Evolutionary conservation across 2,888 invertebrate species (phyloP).

Genomic region (Trachelus iudaicus): DNA sequence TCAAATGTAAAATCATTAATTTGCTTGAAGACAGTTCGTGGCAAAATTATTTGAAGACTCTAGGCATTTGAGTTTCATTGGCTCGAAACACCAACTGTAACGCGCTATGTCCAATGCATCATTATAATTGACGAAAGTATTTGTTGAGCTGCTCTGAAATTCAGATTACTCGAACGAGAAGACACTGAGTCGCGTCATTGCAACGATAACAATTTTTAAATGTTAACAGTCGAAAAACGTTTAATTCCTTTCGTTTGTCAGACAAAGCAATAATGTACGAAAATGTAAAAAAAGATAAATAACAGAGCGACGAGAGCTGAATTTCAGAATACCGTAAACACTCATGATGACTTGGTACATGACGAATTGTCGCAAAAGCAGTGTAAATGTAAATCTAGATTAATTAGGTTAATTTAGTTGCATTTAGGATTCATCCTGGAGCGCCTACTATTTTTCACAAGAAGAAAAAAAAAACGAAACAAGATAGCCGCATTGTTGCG

Average conservation of each 20-base stretch:
- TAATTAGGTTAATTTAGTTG: constrained; percentile 15
- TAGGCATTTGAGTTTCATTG: not conserved
- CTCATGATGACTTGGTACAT: not conserved
- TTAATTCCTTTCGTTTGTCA: not conserved
- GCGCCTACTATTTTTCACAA: constrained; percentile 17
- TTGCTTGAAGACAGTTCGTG: not conserved
- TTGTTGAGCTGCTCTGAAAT: constrained; percentile 23
- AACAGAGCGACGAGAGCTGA: not conserved
- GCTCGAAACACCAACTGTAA: not conserved
- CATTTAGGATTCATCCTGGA: constrained; percentile 24
- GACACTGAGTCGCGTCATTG: not conserved
- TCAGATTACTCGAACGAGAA: not conserved
- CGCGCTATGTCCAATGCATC: not conserved
- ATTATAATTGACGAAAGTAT: constrained; percentile 31
- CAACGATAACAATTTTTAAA: not conserved
- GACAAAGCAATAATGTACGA: not conserved
- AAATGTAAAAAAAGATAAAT: not conserved
- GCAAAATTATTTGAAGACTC: not conserved
- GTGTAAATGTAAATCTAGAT: not conserved
- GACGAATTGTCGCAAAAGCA: not conserved
- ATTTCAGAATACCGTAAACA: not conserved
- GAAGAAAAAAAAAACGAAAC: constrained; percentile 2
- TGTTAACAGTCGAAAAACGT: not conserved
- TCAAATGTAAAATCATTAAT: not conserved
- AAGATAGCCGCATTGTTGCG: constrained; percentile 4